Conservation (phyloP, 2,113 vertebrate genomes). For the Asarcornis scutulata region DNA sequence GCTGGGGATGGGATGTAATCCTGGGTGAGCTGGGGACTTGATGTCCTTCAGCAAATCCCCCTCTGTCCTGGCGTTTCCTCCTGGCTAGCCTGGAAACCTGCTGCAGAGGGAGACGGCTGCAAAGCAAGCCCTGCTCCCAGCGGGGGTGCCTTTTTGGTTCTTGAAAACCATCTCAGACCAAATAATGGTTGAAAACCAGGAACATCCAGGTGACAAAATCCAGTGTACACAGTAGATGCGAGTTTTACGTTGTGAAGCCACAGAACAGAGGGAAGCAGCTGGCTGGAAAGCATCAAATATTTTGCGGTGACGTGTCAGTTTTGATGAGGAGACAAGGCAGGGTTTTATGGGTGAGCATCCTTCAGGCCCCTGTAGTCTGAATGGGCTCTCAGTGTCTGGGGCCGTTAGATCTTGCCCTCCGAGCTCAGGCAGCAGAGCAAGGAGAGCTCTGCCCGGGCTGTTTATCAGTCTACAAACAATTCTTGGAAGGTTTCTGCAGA, state of each 20-base stretch:
- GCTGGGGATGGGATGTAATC: neutral
- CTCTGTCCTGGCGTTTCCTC: slow-evolving; percentile 10
- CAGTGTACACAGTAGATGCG: neutral
- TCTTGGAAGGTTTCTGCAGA: slow-evolving; percentile 51
- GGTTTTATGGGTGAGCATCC: neutral
- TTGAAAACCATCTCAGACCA: neutral
- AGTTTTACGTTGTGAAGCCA: neutral
- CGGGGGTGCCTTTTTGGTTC: neutral
- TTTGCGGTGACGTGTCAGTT: neutral
- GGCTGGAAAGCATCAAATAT: neutral
- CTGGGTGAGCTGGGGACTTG: neutral
- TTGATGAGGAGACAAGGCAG: neutral
- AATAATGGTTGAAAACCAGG: neutral
- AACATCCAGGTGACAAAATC: neutral
- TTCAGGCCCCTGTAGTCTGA: neutral
- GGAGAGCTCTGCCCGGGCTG: neutral
- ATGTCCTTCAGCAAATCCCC: slow-evolving; percentile 45
- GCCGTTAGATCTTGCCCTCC: neutral
- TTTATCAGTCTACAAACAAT: slow-evolving; percentile 37
- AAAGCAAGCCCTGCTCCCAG: neutral
- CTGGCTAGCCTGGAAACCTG: neutral
- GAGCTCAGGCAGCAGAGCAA: neutral
- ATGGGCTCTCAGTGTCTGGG: neutral
- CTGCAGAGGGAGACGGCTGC: neutral
- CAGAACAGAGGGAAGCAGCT: neutral